These are phyloP conservation scores for Boloria euphrosyne DNA, from an alignment of 2,888 invertebrate genomes.

Conservation along the genomic window DNA sequence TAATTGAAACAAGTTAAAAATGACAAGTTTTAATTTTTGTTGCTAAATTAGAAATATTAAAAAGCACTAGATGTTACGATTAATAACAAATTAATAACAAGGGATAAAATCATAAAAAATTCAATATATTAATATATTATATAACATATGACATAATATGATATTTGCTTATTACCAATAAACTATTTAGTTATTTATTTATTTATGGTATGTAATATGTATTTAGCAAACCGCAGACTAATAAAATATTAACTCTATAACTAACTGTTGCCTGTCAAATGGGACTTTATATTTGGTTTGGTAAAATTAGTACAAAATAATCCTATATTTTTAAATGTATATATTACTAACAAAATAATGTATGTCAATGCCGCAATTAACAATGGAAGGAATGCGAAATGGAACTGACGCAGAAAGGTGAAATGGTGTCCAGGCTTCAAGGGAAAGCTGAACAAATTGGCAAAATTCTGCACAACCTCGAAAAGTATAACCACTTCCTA, in stretches of 20 bases:
- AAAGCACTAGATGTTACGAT: too few relatives aligned
- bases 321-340: conserved; percentile 7
- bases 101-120: too few relatives aligned
- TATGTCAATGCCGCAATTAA: conserved; percentile 74
- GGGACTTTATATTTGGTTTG: conserved; percentile 12
- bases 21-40: background rate
- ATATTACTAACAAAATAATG: conserved; percentile 69
- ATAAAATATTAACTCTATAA: too few relatives aligned
- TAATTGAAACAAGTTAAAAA: background rate
- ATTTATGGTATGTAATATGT: too few relatives aligned
- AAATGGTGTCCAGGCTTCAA: conserved; percentile 96
- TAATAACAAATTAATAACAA: too few relatives aligned
- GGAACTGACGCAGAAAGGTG: conserved; percentile 97
- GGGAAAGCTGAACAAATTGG: conserved; percentile 97
- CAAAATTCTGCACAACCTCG: conserved; percentile 94
- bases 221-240: too few relatives aligned
- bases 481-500: conserved; percentile 90
- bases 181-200: too few relatives aligned
- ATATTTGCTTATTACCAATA: too few relatives aligned
- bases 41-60: background rate
- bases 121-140: too few relatives aligned
- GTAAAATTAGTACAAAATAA: background rate
- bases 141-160: too few relatives aligned
- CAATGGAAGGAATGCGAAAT: conserved; percentile 93
- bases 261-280: background rate